Conservation (phyloP, 2,113 vertebrate genomes). For the Nothobranchius furzeri region DNA sequence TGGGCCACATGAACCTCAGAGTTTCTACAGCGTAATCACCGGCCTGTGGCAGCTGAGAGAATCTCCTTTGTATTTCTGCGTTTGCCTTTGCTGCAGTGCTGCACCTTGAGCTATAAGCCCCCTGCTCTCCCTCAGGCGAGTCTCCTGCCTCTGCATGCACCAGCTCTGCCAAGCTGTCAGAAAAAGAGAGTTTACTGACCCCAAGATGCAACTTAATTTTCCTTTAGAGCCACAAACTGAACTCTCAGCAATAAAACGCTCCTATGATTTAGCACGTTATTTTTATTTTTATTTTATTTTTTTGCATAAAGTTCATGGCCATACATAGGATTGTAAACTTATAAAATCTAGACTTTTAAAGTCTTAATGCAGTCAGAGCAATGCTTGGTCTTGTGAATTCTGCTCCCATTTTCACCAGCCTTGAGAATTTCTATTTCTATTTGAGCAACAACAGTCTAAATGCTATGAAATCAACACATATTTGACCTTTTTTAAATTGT, state of each 20-base stretch:
- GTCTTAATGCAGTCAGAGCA: neutral
- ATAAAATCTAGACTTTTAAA: neutral
- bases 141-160: constrained; percentile 15
- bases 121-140: constrained; percentile 17
- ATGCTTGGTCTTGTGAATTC: neutral
- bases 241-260: constrained; percentile 7
- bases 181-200: constrained; percentile 20
- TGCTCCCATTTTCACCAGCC: neutral
- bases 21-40: constrained; percentile 10
- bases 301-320: neutral
- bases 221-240: constrained; percentile 15
- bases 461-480: neutral
- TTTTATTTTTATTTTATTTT: neutral
- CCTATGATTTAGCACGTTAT: neutral
- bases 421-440: no score
- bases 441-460: neutral
- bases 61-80: constrained; percentile 10
- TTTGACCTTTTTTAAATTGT: neutral
- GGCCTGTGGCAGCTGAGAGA: constrained; percentile 5
- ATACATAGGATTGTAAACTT: neutral
- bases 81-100: constrained; percentile 1
- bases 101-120: constrained; percentile 22
- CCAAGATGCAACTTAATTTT: constrained; percentile 37
- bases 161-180: constrained; percentile 16
- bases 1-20: neutral